Base-by-base conservation (phyloP, 92 coral and sea anemone species). In the Desmophyllum pertusum region DNA sequence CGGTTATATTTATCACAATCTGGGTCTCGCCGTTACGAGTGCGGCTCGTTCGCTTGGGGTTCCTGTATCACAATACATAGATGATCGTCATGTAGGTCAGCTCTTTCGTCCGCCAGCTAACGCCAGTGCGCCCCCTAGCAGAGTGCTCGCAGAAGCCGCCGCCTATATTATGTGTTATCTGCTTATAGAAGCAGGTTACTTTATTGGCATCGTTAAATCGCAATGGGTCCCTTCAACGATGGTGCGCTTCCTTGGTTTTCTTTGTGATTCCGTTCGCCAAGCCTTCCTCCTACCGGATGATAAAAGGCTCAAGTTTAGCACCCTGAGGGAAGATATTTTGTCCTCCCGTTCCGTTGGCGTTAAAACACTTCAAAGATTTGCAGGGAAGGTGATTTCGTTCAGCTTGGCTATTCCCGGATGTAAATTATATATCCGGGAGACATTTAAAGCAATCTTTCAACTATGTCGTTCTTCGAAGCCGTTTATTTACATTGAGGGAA, bases 1-100 rank as follows among this genome's bases (percentile, higher is more conserved):
- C 45, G 84, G 84, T 27, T 85, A 38, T 43, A 74, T 84, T 21
- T 84, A 84, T 50, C 88, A 84, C 65, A 85, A 85, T 23, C 63
- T 85, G 42, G 91, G 86, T 10, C 79, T 85, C 25, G 77, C 78
- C 45, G 84, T 88, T 63, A 52, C 88, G 25, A 45, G 57, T 33
- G 80, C 84, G n/a, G 84, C 84, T 15, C 84, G 87, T 23, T 87
- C 90, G 18, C 31, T 81, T 48, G 91, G 87, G 23, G 83, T 82
- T 27, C 84, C 88, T 6, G 84, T 87, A 48, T 81, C 77, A 0
- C 90, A 87, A 51, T 87, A 82, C 81, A 87, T 81, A 6, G 90
- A 87, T 55, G 85, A 78, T 70, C 83, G 83, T 52, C 77, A 85
- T 30, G 83, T 85, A n/a, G 77, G 77, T 36, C 83, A 77, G 46